These are phyloP conservation scores for Drymodes brunneopygia DNA, from an alignment of 2,113 vertebrate genomes.

Conservation along the genomic window DNA sequence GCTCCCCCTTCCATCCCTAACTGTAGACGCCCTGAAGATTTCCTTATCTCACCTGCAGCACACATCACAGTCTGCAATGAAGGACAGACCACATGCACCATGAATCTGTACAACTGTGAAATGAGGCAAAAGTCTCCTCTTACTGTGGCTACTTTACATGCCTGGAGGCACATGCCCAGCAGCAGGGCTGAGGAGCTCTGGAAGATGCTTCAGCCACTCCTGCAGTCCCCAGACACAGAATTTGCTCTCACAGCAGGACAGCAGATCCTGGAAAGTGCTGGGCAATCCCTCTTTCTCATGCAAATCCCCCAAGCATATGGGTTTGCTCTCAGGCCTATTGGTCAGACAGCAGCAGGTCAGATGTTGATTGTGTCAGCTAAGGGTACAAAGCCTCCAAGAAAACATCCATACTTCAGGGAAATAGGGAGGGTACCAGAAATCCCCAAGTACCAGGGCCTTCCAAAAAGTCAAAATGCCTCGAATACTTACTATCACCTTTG, in stretches of 20 bases:
- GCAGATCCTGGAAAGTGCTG: neutral
- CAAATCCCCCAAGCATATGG: neutral
- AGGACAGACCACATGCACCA: neutral
- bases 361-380: neutral
- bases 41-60: neutral
- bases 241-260: neutral
- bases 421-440: neutral
- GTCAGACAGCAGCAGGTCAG: neutral
- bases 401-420: neutral
- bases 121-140: neutral
- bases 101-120: neutral
- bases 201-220: neutral
- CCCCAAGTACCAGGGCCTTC: neutral
- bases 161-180: neutral
- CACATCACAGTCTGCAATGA: neutral
- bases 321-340: neutral
- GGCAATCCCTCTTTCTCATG: neutral
- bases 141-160: neutral
- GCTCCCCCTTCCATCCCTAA: neutral
- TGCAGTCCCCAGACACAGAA: neutral
- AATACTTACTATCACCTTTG: neutral
- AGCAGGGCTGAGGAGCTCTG: neutral
- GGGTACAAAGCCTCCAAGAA: neutral
- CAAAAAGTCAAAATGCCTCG: neutral
- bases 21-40: neutral